phyloP scores from a whole-genome alignment of 2,797 vertebrate species.

The Phoxinus dragarum region DNA sequence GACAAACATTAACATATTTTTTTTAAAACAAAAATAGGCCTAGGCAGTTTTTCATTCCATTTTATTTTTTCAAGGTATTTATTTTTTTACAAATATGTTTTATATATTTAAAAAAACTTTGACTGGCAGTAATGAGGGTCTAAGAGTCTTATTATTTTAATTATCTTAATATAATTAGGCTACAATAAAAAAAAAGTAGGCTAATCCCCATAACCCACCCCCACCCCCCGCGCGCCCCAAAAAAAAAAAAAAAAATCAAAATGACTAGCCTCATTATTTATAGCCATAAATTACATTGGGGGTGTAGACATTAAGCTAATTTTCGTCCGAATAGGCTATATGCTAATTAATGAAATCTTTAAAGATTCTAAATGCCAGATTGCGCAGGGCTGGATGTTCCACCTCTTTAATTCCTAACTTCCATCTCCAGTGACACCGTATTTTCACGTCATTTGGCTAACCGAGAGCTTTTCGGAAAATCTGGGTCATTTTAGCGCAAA shows the following conservation, averaged over 20 bases:
- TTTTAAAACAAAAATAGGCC: too few species aligned
- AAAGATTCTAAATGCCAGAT: neutral
- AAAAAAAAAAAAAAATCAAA: neutral
- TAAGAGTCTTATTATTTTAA: too few species aligned
- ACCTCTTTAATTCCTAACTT: neutral
- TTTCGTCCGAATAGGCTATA: neutral
- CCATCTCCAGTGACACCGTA: neutral
- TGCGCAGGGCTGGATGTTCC: neutral
- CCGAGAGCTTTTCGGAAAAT: conserved; percentile 59
- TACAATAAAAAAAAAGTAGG: neutral
- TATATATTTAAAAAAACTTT: too few species aligned
- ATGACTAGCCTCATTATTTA: neutral
- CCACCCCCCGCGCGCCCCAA: too few species aligned
- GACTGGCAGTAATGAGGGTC: neutral
- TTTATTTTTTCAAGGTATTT: too few species aligned
- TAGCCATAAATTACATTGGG: too few species aligned
- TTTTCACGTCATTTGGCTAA: conserved; percentile 17
- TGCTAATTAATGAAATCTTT: neutral
- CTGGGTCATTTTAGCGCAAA: conserved; percentile 57
- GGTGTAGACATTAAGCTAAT: neutral
- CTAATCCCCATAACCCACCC: too few species aligned
- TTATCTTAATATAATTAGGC: neutral
- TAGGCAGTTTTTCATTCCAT: neutral
- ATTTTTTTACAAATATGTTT: neutral
- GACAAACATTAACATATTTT: too few species aligned